Evolutionary conservation across 2,113 vertebrate species (phyloP).

Genomic region (Pseudopipra pipra): DNA sequence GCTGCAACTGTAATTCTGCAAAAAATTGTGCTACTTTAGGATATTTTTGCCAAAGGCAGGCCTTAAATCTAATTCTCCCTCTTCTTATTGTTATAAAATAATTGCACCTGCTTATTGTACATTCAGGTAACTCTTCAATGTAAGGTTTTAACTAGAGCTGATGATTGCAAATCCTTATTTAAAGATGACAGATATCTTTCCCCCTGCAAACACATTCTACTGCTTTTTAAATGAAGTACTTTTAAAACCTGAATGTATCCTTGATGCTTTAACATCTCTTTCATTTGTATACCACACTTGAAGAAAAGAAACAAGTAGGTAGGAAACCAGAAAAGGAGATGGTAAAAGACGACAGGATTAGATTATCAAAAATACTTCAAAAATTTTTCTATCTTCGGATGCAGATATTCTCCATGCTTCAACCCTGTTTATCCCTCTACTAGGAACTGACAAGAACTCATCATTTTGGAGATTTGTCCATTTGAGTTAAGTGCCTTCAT

Average conservation of each 20-base stretch:
- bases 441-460: background rate
- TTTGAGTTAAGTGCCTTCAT: background rate
- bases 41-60: background rate
- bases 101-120: background rate
- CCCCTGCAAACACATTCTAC: background rate
- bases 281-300: background rate
- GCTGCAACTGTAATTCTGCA: background rate
- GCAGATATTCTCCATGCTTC: background rate
- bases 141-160: background rate
- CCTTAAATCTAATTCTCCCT: background rate
- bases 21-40: background rate
- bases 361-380: background rate
- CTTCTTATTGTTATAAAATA: background rate
- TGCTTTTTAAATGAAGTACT: background rate
- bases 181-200: background rate
- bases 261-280: background rate
- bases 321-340: background rate
- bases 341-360: background rate
- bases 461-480: background rate
- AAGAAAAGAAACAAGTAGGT: background rate
- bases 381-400: background rate
- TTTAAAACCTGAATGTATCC: background rate
- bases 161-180: background rate
- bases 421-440: background rate
- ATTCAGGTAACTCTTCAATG: background rate